Base-by-base conservation (phyloP, 1,140 invertebrate species). In the Anthonomus grandis region DNA sequence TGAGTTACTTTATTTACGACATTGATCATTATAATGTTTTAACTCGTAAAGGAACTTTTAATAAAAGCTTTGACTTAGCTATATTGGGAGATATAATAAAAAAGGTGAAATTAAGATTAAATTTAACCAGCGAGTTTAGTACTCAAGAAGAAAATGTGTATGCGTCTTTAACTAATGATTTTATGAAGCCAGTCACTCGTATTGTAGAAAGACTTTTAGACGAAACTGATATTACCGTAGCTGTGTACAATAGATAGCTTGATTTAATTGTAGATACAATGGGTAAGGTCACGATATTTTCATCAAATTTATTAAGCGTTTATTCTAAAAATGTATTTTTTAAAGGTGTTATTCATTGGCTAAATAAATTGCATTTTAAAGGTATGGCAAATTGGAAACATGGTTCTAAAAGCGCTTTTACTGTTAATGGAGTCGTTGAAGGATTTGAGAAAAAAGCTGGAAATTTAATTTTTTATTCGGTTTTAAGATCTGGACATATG, bases 1-100 rank as follows among this genome's bases (percentile, higher is more conserved):
- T 90, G 49, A 53, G 78, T 2, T 4, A 58, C 3, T 70, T 73
- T 12, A 85, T 87, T 0, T 73, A 79, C 39, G 80, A 78, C 21
- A 83, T 92, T 6, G 85, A 90, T 66, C 91, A 90, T 66, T 93
- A 93, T 64, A 90, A 93, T 67, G 86, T 93, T 58, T 69, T 91
- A 8, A 81, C 76, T 18, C n/a, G n/a, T n/a, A n/a, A n/a, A n/a
- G n/a, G n/a, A n/a, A n/a, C n/a, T n/a, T n/a, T n/a, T n/a, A n/a
- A n/a, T n/a, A n/a, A n/a, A n/a, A n/a, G n/a, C n/a, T n/a, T n/a
- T n/a, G n/a, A n/a, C n/a, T n/a, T n/a, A n/a, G n/a, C n/a, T n/a
- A n/a, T n/a, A n/a, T n/a, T n/a, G n/a, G n/a, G n/a, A n/a, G n/a
- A n/a, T n/a, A n/a, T n/a, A n/a, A n/a, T n/a, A n/a, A n/a, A n/a